Percentiles rank a stretch among this genome's conserved stretches.
These are phyloP conservation scores for Tachyglossus aculeatus DNA, from an alignment of 2,797 vertebrate species.

Conservation along the genomic window DNA sequence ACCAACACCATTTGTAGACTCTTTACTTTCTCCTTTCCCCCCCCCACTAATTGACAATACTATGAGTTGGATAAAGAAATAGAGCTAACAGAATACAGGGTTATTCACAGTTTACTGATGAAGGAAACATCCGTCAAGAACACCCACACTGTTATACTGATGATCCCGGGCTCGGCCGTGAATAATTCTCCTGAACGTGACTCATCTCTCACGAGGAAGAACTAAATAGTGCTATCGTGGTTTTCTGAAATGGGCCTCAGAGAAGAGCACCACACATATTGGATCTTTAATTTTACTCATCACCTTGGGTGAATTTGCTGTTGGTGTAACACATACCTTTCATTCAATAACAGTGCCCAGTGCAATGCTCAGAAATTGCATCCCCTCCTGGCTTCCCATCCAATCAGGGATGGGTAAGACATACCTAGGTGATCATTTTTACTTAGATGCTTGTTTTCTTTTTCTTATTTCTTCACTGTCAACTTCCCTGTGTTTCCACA, in stretches of 20 bases:
- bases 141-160: not conserved
- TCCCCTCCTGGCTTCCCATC: too few species aligned
- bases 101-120: not conserved
- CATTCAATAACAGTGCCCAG: too few species aligned
- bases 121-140: not conserved
- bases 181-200: not conserved
- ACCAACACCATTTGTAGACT: not conserved
- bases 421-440: too few species aligned
- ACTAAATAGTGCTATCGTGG: not conserved
- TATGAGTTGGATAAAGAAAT: not conserved
- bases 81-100: not conserved
- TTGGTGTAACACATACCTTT: not conserved
- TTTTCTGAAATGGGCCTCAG: not conserved
- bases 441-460: conserved; percentile 40
- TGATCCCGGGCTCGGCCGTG: not conserved
- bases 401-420: too few species aligned
- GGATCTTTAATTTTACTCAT: conserved; percentile 11
- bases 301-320: not conserved
- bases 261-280: not conserved
- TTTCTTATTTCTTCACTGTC: conserved; percentile 42
- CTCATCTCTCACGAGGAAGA: not conserved
- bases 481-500: conserved; percentile 31
- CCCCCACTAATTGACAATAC: not conserved
- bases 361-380: too few species aligned
- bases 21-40: not conserved